Evolutionary conservation across 2,113 vertebrate genomes (phyloP).

Genomic region (Mellivora capensis): DNA sequence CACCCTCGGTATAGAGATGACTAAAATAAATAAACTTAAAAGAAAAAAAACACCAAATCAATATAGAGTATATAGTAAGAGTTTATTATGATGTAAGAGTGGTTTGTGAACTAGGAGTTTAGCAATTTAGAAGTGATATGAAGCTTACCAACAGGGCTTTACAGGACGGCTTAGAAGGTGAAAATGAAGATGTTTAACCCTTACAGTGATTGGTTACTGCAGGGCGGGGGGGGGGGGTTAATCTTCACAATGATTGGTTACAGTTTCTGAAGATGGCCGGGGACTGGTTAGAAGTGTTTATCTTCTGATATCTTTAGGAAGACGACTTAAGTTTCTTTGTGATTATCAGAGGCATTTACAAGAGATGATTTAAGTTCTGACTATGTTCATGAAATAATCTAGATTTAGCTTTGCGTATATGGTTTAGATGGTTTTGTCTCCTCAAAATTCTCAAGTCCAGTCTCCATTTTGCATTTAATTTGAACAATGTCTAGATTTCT

Average conservation of each 20-base stretch:
- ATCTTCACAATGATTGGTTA: neutral
- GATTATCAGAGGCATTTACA: neutral
- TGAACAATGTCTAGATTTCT: neutral
- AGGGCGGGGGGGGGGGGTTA: neutral
- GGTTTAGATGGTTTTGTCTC: neutral
- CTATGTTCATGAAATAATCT: neutral
- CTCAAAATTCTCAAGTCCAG: neutral
- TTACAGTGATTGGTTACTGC: neutral
- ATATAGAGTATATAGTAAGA: neutral
- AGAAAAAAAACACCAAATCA: neutral
- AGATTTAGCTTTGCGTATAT: neutral
- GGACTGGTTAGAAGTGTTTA: neutral
- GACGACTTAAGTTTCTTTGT: neutral
- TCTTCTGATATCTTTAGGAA: neutral
- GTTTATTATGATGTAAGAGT: neutral
- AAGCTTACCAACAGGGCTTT: neutral
- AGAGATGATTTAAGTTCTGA: neutral
- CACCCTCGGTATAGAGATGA: neutral
- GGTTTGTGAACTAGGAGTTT: neutral
- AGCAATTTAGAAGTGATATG: neutral
- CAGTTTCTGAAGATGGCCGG: neutral
- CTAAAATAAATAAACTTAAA: neutral
- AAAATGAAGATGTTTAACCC: neutral
- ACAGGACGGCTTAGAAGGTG: neutral
- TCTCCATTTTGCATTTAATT: neutral